Evolutionary conservation across 2,888 invertebrate genomes (phyloP).

Genomic region (Linyphia triangularis): DNA sequence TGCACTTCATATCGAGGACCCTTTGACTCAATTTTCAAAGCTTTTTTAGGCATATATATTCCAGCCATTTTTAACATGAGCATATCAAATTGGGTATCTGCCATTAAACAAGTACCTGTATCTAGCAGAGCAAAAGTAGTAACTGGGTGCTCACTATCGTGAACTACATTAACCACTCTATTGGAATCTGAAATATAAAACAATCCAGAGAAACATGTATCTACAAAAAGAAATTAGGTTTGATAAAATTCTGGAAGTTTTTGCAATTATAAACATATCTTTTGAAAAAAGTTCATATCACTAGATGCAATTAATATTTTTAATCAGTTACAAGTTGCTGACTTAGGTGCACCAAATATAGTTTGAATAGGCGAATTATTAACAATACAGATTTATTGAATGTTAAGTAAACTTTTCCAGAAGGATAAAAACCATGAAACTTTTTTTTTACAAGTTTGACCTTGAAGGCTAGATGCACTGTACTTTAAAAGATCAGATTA

Average conservation of each 20-base stretch:
- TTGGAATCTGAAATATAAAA: slow-evolving; percentile 75
- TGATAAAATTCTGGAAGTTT: too few species aligned
- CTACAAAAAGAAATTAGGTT: too few species aligned
- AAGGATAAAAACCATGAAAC: too few species aligned
- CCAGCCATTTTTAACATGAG: slow-evolving; percentile 93
- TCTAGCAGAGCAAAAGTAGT: slow-evolving; percentile 95
- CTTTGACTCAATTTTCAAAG: slow-evolving; percentile 87
- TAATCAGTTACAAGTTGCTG: not conserved
- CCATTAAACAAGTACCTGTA: slow-evolving; percentile 88
- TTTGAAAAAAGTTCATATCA: not conserved
- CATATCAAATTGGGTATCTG: slow-evolving; percentile 93
- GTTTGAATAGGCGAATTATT: too few species aligned
- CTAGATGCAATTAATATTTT: not conserved
- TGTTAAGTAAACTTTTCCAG: too few species aligned
- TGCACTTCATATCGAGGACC: slow-evolving; percentile 84
- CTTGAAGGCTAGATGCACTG: too few species aligned
- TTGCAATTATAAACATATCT: not conserved
- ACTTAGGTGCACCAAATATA: too few species aligned
- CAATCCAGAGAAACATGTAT: too few species aligned
- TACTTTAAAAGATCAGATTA: too few species aligned
- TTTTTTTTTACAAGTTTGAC: too few species aligned
- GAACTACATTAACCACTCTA: slow-evolving; percentile 93
- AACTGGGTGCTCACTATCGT: slow-evolving; percentile 96
- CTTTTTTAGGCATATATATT: slow-evolving; percentile 92
- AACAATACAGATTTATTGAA: too few species aligned